Conservation (phyloP, 2,888 invertebrate genomes). For the Yponomeuta plumbellus region DNA sequence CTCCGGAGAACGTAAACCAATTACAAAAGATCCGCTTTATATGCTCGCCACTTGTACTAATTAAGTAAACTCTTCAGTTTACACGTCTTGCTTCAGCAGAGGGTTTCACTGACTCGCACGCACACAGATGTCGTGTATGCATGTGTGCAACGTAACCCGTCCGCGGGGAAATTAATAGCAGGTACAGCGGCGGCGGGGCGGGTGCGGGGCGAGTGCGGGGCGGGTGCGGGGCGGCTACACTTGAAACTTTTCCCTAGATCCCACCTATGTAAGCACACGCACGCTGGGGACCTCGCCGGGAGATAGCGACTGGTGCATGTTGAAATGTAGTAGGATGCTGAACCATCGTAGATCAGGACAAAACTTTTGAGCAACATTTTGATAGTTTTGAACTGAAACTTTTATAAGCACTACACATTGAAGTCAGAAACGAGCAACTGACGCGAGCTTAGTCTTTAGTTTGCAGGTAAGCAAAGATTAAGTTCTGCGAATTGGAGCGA, state of each 20-base stretch:
- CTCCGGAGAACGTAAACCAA: not conserved
- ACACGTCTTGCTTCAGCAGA: not conserved
- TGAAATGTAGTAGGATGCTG: not conserved
- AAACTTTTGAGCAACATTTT: too few relatives aligned
- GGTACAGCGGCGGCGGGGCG: constrained; percentile 24
- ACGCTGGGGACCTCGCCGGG: not conserved
- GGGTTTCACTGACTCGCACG: not conserved
- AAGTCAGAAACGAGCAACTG: too few relatives aligned
- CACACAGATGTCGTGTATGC: not conserved
- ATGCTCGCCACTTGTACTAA: not conserved
- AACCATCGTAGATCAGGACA: not conserved
- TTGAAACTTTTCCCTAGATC: constrained; percentile 4
- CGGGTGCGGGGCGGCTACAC: not conserved
- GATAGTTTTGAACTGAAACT: too few relatives aligned
- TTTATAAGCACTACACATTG: too few relatives aligned
- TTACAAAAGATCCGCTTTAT: not conserved
- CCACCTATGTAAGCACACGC: not conserved
- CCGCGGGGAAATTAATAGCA: constrained; percentile 51
- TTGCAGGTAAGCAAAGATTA: too few relatives aligned
- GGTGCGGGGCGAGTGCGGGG: constrained; percentile 18
- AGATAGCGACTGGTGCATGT: not conserved
- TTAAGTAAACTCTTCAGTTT: not conserved
- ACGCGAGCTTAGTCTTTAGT: too few relatives aligned
- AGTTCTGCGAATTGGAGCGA: too few relatives aligned
- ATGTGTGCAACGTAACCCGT: constrained; percentile 21